Evolutionary conservation across 2,113 vertebrate species (phyloP), one percentile per base, ranked within the genome.

Genomic region (Megaceryle torquata): DNA sequence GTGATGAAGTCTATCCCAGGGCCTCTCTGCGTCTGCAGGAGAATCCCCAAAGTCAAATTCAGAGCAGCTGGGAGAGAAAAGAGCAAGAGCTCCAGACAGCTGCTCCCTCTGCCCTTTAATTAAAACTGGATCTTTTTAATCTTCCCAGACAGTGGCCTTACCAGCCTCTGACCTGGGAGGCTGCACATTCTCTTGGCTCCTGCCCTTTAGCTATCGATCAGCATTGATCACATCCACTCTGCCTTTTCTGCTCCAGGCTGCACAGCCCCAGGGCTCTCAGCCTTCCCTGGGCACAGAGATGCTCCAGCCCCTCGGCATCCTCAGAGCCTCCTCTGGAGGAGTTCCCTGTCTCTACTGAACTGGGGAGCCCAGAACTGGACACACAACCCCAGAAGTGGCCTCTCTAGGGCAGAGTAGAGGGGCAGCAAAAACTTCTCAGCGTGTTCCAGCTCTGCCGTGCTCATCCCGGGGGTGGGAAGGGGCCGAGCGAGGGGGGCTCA

Each of bases 61-160:
- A 2, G 48, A 93, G 71, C 70, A 69, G 41, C n/a, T 43, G 81
- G 50, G 44, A 25, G 13, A 37, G 54, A 16, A 57, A 71, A 74
- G 86, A 82, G 61, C 70, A 31, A 63, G 37, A 72, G 89, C 75
- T 67, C 35, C 56, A 82, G 82, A 13, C 75, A 68, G 86, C 78
- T 60, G 35, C 75, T 88, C 48, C 56, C 46, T 33, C 15, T 31
- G 88, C 59, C 19, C 91, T 93, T 86, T 78, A 88, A 96, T 97
- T 82, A 72, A 93, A 88, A 56, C 63, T 65, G 14, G 7, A 56
- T 70, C 37, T 21, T 39, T 53, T 77, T 31, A 33, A 43, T 61
- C 51, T 75, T 69, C 69, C 67, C 69, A 50, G 69, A 8, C 57
- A 3, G 39, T 5, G 5, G 41, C 71, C 41, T 11, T 18, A 44